These are phyloP conservation scores for Coregonus ussuriensis DNA, from an alignment of 2,797 vertebrate species.

Conservation along the genomic window DNA sequence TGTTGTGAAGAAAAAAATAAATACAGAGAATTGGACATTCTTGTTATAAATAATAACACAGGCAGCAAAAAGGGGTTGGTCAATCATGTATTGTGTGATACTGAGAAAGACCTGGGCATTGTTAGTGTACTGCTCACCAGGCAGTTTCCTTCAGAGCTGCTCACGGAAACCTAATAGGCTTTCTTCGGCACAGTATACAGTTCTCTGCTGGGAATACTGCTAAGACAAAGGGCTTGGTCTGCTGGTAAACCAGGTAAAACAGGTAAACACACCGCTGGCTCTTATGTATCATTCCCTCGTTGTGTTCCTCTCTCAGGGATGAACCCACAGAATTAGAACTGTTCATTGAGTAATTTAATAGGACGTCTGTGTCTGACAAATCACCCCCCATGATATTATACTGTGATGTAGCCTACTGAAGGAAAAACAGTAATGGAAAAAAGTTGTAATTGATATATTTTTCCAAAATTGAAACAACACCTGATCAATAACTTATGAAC, in stretches of 20 bases:
- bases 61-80: not conserved
- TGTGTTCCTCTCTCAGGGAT: not conserved
- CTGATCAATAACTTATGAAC: too few relatives aligned
- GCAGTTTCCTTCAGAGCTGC: slow-evolving; percentile 30
- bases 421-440: too few relatives aligned
- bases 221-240: slow-evolving; percentile 20
- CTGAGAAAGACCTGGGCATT: not conserved
- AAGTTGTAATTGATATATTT: too few relatives aligned
- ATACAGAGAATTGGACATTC: not conserved
- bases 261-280: too few relatives aligned
- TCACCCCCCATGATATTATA: too few relatives aligned
- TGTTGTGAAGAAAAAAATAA: not conserved
- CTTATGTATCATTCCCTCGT: too few relatives aligned
- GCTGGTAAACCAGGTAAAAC: not conserved
- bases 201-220: not conserved
- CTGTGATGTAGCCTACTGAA: too few relatives aligned
- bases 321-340: not conserved
- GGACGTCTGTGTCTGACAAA: too few relatives aligned
- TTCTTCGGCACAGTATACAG: slow-evolving; percentile 9
- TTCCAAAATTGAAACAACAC: too few relatives aligned
- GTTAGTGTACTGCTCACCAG: slow-evolving; percentile 8
- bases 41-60: not conserved
- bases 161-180: slow-evolving; percentile 40
- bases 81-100: slow-evolving; percentile 10
- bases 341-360: not conserved